These are phyloP conservation scores for Seriola dumerili DNA, from an alignment of 2,113 vertebrate genomes.

Conservation along the genomic window DNA sequence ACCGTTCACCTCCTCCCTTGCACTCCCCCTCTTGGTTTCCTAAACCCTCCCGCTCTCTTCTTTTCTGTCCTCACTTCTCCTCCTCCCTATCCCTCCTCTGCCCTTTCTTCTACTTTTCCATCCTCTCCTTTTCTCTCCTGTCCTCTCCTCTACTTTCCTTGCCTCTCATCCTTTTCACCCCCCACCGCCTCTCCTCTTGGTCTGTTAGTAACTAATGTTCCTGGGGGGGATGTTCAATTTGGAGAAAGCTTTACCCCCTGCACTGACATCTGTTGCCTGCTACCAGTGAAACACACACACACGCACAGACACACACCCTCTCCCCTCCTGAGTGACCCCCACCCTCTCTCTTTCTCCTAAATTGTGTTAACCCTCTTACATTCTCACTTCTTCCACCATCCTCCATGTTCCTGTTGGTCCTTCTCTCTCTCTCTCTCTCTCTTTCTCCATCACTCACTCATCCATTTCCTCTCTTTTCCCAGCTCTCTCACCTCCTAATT, in stretches of 20 bases:
- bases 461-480: conserved; percentile 5
- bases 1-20: conserved; percentile 5
- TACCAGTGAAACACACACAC: conserved; percentile 64
- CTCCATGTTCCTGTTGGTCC: conserved; percentile 23
- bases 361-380: conserved; percentile 47
- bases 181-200: conserved; percentile 43
- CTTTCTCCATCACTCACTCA: conserved; percentile 16
- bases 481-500: neutral
- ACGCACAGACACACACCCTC: conserved; percentile 37
- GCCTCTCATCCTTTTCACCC: conserved; percentile 2
- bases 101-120: conserved; percentile 13
- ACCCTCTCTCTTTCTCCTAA: conserved; percentile 22
- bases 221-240: conserved; percentile 70
- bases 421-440: neutral
- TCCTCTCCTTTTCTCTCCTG: neutral
- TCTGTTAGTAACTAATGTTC: conserved; percentile 71
- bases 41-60: conserved; percentile 1
- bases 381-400: conserved; percentile 28
- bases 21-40: neutral
- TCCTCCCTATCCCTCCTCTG: neutral
- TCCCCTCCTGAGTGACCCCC: conserved; percentile 31
- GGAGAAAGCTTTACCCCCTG: conserved; percentile 73
- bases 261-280: conserved; percentile 77
- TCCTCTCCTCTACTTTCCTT: conserved; percentile 5
- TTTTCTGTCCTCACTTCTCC: neutral